Evolutionary conservation across 1,140 invertebrate genomes (phyloP).

Genomic region (Muscidifurax raptorellus): DNA sequence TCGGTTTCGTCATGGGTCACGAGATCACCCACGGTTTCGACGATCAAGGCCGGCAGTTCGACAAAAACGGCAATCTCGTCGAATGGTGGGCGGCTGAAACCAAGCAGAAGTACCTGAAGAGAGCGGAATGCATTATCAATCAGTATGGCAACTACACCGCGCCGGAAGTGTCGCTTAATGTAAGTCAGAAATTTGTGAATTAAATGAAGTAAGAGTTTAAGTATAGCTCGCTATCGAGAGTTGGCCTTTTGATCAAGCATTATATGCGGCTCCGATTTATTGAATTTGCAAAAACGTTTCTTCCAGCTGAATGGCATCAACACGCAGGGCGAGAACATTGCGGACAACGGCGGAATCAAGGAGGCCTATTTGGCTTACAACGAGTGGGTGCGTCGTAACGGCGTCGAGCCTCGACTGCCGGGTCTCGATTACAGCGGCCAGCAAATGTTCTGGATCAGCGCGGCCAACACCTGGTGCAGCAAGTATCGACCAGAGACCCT

Average conservation of each 20-base stretch:
- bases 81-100: conserved; percentile 90
- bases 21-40: conserved; percentile 97
- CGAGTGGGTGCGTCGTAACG: conserved; percentile 81
- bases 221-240: too few relatives aligned
- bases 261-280: too few relatives aligned
- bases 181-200: conserved; percentile 69
- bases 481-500: conserved; percentile 83
- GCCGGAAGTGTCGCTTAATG: conserved; percentile 82
- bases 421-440: conserved; percentile 77
- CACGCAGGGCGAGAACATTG: conserved; percentile 94
- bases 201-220: too few relatives aligned
- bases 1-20: conserved; percentile 94
- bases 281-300: not conserved
- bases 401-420: conserved; percentile 79
- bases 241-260: too few relatives aligned
- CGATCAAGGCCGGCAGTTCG: conserved; percentile 92
- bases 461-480: conserved; percentile 82
- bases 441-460: conserved; percentile 88
- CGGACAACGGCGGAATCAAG: conserved; percentile 93
- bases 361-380: conserved; percentile 90
- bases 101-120: conserved; percentile 84
- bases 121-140: conserved; percentile 90
- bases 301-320: conserved; percentile 88
- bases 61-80: conserved; percentile 89
- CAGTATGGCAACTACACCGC: conserved; percentile 91